These are phyloP conservation scores for Clanis bilineata DNA, from an alignment of 2,888 invertebrate species.

Conservation along the genomic window DNA sequence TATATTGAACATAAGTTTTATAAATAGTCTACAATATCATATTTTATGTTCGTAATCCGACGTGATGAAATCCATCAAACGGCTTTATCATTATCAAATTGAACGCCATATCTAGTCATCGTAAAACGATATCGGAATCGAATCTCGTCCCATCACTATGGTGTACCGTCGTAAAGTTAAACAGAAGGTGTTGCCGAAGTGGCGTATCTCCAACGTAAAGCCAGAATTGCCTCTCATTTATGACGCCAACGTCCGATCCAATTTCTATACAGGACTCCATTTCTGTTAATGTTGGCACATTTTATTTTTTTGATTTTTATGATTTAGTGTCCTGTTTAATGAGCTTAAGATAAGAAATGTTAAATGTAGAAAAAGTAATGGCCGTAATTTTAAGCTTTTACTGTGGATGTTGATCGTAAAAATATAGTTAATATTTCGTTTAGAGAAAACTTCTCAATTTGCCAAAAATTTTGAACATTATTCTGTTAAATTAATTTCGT, in stretches of 20 bases:
- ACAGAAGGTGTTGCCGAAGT: constrained; percentile 40
- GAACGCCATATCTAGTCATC: neutral
- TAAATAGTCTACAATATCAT: no score
- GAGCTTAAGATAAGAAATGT: neutral
- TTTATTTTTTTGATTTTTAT: constrained; percentile 4
- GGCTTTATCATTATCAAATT: neutral
- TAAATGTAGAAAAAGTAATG: neutral
- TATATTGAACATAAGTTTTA: no score
- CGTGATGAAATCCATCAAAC: neutral
- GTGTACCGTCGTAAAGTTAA: constrained; percentile 41
- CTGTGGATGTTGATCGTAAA: neutral
- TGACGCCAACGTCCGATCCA: constrained; percentile 10
- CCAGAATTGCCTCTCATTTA: constrained; percentile 11
- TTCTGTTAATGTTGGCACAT: constrained; percentile 14
- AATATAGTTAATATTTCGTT: no score
- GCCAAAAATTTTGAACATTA: no score
- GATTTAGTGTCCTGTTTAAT: constrained; percentile 5
- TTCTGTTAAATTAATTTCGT: no score
- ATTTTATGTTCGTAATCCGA: no score
- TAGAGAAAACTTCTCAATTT: no score
- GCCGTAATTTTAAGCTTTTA: neutral
- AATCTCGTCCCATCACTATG: constrained; percentile 13
- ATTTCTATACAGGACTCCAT: neutral
- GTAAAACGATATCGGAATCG: neutral
- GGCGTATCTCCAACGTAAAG: constrained; percentile 20